Base-by-base conservation (phyloP, 2,888 invertebrate genomes). In the Sesia apiformis region DNA sequence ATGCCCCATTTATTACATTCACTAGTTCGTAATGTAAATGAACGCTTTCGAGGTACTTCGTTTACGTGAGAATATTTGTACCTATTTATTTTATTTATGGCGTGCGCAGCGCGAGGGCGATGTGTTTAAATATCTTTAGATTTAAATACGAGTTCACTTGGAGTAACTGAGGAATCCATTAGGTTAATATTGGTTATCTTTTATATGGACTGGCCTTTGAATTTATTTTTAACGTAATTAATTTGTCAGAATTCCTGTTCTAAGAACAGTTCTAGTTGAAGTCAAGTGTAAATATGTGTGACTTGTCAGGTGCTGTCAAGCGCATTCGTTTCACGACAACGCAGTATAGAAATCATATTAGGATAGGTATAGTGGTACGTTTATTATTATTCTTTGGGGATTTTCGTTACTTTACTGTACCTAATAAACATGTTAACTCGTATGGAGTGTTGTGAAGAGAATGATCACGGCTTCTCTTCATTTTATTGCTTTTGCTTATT, bases 31-130 rank as follows among this genome's bases (percentile, higher is more conserved):
- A 81, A 86, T 85, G 84, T 87, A 86, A 88, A 87, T 85, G 83
- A 84, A 87, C 81, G 85, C 76, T 78, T 83, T 80, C 80, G 81
- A 78, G 75, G 83, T 86, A 84, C 83, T 50, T 79, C 80, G 83
- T 74, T 85, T 87, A 87, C 88, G 88, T 89, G 88, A 89, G 87
- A 88, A 88, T 88, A 89, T 89, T 86, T 87, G 83, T 88, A 46
- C 8, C 46, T 46, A 86, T 88, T 88, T 87, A 85, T 87, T 87
- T 88, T 85, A 88, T 89, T 88, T 88, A 88, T 86, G 87, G 87
- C 74, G 70, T 70, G 79, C 75, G 74, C 72, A 72, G 76, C 69
- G 80, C 83, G 83, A 83, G 82, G 84, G 84, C 78, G 84, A 81
- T 85, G 82, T 80, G 82, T 84, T 86, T 80, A 87, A 87, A 87